A percentile compares a stretch with the other conserved stretches of the same genome.
These are phyloP conservation scores for Zoanthus gigantus DNA, from an alignment of 92 coral and sea anemone genomes.

Conservation along the genomic window DNA sequence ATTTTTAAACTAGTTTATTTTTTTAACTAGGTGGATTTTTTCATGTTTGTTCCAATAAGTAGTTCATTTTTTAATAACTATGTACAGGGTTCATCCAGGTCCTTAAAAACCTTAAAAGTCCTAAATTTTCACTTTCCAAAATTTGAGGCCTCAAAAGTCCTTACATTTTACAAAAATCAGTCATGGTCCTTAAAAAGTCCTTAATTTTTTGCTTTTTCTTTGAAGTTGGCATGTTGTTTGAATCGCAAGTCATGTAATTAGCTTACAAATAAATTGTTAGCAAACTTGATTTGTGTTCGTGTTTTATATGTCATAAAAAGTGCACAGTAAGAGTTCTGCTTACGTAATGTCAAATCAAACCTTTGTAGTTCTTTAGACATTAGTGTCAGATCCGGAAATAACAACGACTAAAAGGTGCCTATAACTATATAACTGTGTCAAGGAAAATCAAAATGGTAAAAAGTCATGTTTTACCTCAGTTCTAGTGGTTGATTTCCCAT, in stretches of 20 bases:
- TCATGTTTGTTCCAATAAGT: background rate
- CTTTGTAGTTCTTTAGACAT: slow-evolving; percentile 17
- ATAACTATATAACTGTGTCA: slow-evolving; percentile 25
- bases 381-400: slow-evolving; percentile 24
- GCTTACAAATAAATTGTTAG: too few relatives aligned
- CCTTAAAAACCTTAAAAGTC: too few relatives aligned
- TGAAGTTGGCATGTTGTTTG: background rate
- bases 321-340: slow-evolving; percentile 25
- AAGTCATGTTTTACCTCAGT: slow-evolving; percentile 23
- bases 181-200: too few relatives aligned
- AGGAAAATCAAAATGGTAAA: slow-evolving; percentile 26
- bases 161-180: too few relatives aligned
- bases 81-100: background rate
- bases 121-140: too few relatives aligned
- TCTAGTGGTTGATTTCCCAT: background rate
- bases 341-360: slow-evolving; percentile 25
- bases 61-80: background rate
- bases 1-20: background rate
- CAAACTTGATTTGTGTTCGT: too few relatives aligned
- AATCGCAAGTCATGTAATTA: too few relatives aligned
- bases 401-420: slow-evolving; percentile 23
- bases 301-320: background rate
- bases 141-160: too few relatives aligned
- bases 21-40: slow-evolving; percentile 1
- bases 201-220: background rate